Base-by-base conservation (phyloP, 2,113 vertebrate species). In the Apodemus speciosus region DNA sequence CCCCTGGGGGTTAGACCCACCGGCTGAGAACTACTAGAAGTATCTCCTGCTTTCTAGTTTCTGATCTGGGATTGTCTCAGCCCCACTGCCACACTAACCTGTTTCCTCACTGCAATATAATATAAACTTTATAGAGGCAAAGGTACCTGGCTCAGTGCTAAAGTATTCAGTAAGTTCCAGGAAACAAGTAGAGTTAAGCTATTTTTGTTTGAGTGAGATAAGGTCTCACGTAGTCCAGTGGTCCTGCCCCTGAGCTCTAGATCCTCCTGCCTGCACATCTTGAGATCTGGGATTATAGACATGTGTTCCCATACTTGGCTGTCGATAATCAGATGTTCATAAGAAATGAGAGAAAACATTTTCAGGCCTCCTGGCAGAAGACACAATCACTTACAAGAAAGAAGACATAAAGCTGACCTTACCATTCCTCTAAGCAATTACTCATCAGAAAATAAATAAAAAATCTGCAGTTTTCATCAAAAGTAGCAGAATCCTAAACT, bases 351-450 rank as follows among this genome's bases (percentile, higher is more conserved):
- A 72, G 60, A 88, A 94, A 92, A 88, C 25, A 32, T 92, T 94
- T 88, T 94, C 27, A 91, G 71, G 79, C 4, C n/a, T 93, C 49
- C 46, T 27, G 16, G 38, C n/a, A 89, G 43, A 96, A 94, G 92
- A 84, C 15, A 35, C 88, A 93, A n/a, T 89, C 32, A 95, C 27
- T 91, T 89, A 53, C 15, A 81, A 32, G 85, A 89, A 88, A 46
- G 88, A 90, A 80, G 87, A 92, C 90, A 46, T 95, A 56, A 58
- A 75, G 80, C 30, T 92, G 56, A 18, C 58, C 35, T 92, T 86
- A 80, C 23, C 77, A 43, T 95, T 95, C 62, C 86, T 94, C 68
- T 94, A 89, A 93, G 69, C 73, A 95, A 81, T 79, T 73, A 93
- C 56, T 90, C n/a, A 66, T 43, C 46, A 75, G 68, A 81, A 92